Percentiles rank a stretch among this genome's conserved stretches.
Conservation (phyloP, 2,888 invertebrate species). For the Diarsia rubi region DNA sequence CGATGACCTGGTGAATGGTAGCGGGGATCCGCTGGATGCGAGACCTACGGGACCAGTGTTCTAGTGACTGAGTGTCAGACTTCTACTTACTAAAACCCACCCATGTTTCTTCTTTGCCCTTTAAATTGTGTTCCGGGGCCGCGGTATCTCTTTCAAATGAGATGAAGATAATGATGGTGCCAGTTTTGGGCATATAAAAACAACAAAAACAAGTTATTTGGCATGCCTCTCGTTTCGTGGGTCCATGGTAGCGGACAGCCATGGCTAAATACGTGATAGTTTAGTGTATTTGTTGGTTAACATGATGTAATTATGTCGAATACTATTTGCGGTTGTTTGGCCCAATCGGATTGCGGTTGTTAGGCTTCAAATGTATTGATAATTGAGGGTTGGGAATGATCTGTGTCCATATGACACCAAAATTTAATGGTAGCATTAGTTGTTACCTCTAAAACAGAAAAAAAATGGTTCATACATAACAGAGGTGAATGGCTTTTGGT, state of each 20-base stretch:
- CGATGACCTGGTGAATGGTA: too few species aligned
- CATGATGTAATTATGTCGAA: constrained; percentile 52
- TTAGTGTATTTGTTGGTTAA: constrained; percentile 55
- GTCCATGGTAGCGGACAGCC: constrained; percentile 23
- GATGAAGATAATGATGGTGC: background rate
- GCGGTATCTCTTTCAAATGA: too few species aligned
- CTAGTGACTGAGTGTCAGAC: too few species aligned
- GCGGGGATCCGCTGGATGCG: too few species aligned
- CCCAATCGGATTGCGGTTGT: constrained; percentile 40
- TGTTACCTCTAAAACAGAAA: background rate
- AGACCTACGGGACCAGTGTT: too few species aligned
- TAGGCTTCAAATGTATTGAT: constrained; percentile 19
- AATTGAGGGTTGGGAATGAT: constrained; percentile 22
- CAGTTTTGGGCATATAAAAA: background rate
- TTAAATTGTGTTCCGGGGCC: too few species aligned
- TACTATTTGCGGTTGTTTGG: constrained; percentile 23
- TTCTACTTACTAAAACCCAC: too few species aligned
- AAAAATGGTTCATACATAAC: background rate
- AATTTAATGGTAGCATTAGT: background rate
- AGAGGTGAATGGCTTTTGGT: background rate
- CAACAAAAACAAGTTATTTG: background rate
- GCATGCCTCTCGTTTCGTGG: background rate
- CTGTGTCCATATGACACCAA: background rate
- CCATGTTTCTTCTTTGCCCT: too few species aligned
- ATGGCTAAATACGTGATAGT: constrained; percentile 51